Base-by-base conservation (phyloP, 53 echinoderm and acorn worm species). In the Holothuria leucospilota region DNA sequence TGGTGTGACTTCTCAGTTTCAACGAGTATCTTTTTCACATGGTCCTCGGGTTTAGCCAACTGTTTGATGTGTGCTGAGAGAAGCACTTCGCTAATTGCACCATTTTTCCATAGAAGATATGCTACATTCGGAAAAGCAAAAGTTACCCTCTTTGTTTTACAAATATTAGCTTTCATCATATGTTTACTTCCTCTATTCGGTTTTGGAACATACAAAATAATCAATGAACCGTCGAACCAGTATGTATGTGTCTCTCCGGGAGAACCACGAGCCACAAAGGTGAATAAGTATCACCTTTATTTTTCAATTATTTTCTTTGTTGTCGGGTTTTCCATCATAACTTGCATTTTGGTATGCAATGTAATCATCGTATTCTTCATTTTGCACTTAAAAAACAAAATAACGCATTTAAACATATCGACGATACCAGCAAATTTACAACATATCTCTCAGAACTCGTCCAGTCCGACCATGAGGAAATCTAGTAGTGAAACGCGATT, bases 401-500 rank as follows among this genome's bases (percentile, higher is more conserved):
- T 82, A 63, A 65, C 82, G 27, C 64, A 62, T 39, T 27, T 77
- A 13, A 77, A 77, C 77, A 42, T 77, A 4, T 49, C 53, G 2
- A 21, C n/a, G 15, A 18, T 28, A 51, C 26, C 73, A 3, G 34
- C 34, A 34, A 3, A 34, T 34, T 34, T 34, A 34, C 34, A 34
- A 34, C 34, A 34, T 34, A 3, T 34, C 34, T 3, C 34, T 34
- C 34, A 34, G 34, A 34, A 34, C 34, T 34, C 34, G 3, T 34
- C 46, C 46, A 46, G 46, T 46, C 6, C 46, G 46, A 51, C 24
- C 13, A 63, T 27, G 23, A 52, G 58, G 30, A 81, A 61, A 63
- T 60, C 39, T 8, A 72, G 84, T 10, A 51, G 84, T 16, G 93
- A 93, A 70, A 79, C 87, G 82, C 82, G 90, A 5, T 83, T 93